Evolutionary conservation across 2,888 invertebrate species (phyloP).

Genomic region (Dexiosoma caninum): DNA sequence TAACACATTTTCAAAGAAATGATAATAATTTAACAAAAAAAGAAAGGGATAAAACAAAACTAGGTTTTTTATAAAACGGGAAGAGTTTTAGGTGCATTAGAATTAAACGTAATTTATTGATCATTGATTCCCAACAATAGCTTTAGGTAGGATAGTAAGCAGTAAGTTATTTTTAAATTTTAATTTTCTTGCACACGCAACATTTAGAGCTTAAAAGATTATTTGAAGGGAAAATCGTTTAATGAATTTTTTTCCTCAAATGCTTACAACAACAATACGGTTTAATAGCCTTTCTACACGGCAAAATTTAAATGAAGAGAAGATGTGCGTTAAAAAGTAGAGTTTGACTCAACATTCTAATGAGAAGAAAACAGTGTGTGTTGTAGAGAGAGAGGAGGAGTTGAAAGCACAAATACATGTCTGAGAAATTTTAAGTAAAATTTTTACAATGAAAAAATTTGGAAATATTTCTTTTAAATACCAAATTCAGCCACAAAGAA

Average conservation of each 20-base stretch:
- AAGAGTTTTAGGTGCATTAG: not conserved
- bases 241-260: not conserved
- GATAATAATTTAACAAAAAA: too few relatives aligned
- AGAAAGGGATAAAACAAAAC: too few relatives aligned
- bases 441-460: constrained; percentile 32
- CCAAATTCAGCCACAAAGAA: constrained; percentile 91
- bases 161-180: not conserved
- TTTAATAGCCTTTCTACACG: constrained; percentile 33
- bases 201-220: not conserved
- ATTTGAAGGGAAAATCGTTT: not conserved
- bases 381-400: not conserved
- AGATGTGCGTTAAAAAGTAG: not conserved
- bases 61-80: too few relatives aligned
- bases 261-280: constrained; percentile 15
- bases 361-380: not conserved
- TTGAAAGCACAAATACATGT: constrained; percentile 35
- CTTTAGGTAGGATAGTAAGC: not conserved
- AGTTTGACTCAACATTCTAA: not conserved
- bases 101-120: not conserved
- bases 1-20: too few relatives aligned
- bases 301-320: constrained; percentile 18
- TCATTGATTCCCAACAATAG: not conserved
- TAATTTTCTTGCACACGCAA: not conserved
- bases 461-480: constrained; percentile 76
- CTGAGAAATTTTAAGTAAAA: not conserved